phyloP scores from a whole-genome alignment of 2,888 invertebrate genomes.

The Ferrisia virgata region DNA sequence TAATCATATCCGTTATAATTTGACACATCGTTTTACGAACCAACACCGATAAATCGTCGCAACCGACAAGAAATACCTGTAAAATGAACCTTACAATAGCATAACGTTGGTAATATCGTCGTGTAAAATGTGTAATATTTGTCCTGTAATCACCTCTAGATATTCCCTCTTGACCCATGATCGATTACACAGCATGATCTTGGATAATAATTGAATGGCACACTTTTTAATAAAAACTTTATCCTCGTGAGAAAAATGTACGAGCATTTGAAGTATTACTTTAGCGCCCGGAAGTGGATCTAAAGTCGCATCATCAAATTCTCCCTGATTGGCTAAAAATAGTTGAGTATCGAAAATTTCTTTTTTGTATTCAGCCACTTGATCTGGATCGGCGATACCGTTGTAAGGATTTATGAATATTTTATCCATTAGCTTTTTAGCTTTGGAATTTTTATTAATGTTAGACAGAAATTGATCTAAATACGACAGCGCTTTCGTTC shows the following conservation, averaged over 20 bases:
- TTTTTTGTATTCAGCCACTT: not conserved
- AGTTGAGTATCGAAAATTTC: conserved; percentile 37
- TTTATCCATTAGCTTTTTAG: conserved; percentile 16
- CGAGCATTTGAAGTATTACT: conserved; percentile 25
- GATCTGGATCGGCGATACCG: not conserved
- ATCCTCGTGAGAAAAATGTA: conserved; percentile 38
- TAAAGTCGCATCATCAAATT: conserved; percentile 1
- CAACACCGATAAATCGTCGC: conserved; percentile 34
- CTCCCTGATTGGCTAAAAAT: conserved; percentile 1
- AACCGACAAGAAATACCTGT: conserved; percentile 37
- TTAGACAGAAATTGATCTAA: conserved; percentile 32
- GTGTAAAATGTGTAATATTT: not conserved
- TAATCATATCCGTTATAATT: conserved; percentile 33
- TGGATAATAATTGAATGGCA: not conserved
- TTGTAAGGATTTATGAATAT: conserved; percentile 22
- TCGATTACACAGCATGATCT: not conserved
- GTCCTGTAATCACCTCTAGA: conserved; percentile 2
- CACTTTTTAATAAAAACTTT: conserved; percentile 37
- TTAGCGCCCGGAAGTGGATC: conserved; percentile 34
- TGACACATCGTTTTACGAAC: conserved; percentile 37
- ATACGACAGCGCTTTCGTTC: conserved; percentile 36
- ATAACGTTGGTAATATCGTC: not conserved
- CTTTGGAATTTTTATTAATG: not conserved
- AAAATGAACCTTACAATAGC: not conserved
- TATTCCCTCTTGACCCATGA: conserved; percentile 30